These are phyloP conservation scores for Melanargia galathea DNA, from an alignment of 2,888 invertebrate genomes.

Conservation along the genomic window DNA sequence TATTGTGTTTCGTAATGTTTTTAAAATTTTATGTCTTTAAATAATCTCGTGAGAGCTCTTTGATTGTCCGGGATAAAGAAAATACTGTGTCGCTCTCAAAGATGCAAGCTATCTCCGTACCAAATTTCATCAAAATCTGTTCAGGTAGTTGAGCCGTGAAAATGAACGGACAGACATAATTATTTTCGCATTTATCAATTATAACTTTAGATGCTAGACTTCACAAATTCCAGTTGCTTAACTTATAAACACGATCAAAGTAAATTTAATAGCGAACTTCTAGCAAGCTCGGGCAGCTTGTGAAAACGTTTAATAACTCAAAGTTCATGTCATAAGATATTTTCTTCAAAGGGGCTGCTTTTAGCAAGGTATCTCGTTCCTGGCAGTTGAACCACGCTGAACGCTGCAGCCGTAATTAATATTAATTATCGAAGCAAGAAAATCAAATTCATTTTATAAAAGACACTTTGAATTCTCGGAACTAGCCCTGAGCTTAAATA, in stretches of 20 bases:
- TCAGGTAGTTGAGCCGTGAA: no score
- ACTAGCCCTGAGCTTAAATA: not conserved
- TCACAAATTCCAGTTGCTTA: not conserved
- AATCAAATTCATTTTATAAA: not conserved
- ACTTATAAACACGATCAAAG: constrained; percentile 12
- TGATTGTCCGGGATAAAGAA: no score
- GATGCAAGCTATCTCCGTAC: no score
- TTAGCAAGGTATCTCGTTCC: not conserved
- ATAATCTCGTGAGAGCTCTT: no score
- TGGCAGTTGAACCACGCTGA: not conserved
- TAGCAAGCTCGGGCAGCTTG: not conserved
- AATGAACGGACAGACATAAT: no score
- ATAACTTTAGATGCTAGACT: no score
- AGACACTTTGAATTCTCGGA: not conserved
- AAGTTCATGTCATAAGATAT: constrained; percentile 7
- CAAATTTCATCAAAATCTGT: no score
- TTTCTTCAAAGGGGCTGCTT: constrained; percentile 11
- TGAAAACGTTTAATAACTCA: constrained; percentile 17
- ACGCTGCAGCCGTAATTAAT: not conserved
- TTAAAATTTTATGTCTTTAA: no score
- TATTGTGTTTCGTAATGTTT: no score
- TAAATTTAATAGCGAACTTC: constrained; percentile 11
- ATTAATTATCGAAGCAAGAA: not conserved
- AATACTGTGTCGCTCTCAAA: no score
- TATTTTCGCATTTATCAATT: no score